These are phyloP conservation scores for Valencia hispanica DNA, from an alignment of 2,797 vertebrate genomes.

Conservation along the genomic window DNA sequence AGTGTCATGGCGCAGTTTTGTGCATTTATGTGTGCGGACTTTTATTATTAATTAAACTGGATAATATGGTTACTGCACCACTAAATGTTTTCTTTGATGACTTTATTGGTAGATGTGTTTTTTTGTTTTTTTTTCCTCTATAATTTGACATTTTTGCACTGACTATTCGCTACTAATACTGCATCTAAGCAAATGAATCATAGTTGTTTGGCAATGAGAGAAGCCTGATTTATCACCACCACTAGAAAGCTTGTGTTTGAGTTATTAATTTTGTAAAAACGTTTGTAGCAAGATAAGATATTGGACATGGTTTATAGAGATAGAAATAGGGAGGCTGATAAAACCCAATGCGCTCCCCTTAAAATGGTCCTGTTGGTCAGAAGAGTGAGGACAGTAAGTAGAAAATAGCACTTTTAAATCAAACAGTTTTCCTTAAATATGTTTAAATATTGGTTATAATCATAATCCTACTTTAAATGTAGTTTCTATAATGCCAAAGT, in stretches of 20 bases:
- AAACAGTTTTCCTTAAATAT: not conserved
- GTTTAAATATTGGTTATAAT: not conserved
- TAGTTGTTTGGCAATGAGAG: not conserved
- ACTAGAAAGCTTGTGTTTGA: not conserved
- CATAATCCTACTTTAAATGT: not conserved
- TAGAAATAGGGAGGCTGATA: not conserved
- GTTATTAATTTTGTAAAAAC: not conserved
- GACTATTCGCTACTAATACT: not conserved
- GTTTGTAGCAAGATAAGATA: not conserved
- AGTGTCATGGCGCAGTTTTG: not conserved
- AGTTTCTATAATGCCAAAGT: not conserved
- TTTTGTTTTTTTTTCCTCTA: not conserved
- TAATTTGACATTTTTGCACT: not conserved
- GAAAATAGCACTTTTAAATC: conserved; percentile 62
- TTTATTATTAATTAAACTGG: not conserved
- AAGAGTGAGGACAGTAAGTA: conserved; percentile 58
- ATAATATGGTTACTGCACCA: not conserved
- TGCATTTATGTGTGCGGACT: conserved; percentile 9
- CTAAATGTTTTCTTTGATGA: conserved; percentile 51
- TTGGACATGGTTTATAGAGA: not conserved
- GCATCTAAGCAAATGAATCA: not conserved
- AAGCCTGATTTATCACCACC: not conserved
- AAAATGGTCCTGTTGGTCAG: not conserved
- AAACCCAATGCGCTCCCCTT: not conserved
- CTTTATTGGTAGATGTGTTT: not conserved